These are phyloP conservation scores for Melanotaenia trifasciata DNA, from an alignment of 2,797 vertebrate genomes.

Conservation along the genomic window DNA sequence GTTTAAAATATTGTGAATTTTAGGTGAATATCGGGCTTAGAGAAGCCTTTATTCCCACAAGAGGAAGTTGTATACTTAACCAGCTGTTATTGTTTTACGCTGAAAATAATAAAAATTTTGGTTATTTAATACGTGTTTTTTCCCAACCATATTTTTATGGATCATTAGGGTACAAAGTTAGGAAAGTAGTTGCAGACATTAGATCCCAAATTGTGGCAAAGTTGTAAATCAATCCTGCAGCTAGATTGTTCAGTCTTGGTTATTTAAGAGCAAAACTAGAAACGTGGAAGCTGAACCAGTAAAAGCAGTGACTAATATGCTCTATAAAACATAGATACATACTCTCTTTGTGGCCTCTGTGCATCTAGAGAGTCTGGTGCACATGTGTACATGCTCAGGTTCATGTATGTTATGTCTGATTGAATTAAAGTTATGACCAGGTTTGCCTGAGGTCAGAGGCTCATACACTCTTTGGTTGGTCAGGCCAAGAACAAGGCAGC, in stretches of 20 bases:
- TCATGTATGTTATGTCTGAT: slow-evolving; percentile 40
- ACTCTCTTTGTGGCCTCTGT: neutral
- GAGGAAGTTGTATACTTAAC: neutral
- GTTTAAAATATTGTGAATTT: neutral
- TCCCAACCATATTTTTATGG: neutral
- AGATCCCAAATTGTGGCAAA: neutral
- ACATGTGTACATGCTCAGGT: slow-evolving; percentile 8
- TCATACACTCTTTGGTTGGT: neutral
- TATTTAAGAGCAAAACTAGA: neutral
- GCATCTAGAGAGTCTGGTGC: slow-evolving; percentile 18
- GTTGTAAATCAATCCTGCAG: neutral
- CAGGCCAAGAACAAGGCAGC: neutral
- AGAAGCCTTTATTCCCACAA: too few species aligned
- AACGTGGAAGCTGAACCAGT: neutral
- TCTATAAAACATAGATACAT: neutral
- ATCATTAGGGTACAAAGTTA: neutral
- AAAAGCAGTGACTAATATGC: neutral
- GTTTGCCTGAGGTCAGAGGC: slow-evolving; percentile 35
- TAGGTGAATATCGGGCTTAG: too few species aligned
- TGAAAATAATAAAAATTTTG: too few species aligned
- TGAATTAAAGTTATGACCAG: slow-evolving; percentile 56
- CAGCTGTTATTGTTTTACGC: neutral
- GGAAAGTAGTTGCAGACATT: neutral
- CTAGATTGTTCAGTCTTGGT: neutral
- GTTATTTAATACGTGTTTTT: neutral